phyloP scores from a whole-genome alignment of 2,797 vertebrate genomes.

The Poeciliopsis presidionis region DNA sequence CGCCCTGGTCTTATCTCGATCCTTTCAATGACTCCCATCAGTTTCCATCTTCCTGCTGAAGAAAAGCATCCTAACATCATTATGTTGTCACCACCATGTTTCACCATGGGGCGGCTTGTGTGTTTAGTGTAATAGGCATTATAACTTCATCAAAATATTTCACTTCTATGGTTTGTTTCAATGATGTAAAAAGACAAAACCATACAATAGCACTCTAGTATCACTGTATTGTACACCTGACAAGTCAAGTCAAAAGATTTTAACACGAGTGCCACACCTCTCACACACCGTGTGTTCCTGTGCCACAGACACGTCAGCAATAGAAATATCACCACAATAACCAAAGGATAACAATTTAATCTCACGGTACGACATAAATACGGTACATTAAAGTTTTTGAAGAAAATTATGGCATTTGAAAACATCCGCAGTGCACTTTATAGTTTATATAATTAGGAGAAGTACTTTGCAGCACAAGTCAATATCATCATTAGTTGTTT shows the following conservation, averaged over 20 bases:
- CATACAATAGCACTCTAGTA: background rate
- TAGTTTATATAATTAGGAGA: slow-evolving; percentile 40
- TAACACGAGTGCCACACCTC: background rate
- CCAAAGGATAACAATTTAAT: background rate
- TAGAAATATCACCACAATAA: background rate
- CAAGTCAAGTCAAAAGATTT: background rate
- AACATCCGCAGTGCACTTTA: background rate
- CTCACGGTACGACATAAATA: background rate
- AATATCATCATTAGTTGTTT: slow-evolving; percentile 49
- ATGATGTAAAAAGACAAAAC: background rate
- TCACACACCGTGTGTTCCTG: background rate
- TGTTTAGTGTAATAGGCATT: too few species aligned
- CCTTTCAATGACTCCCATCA: background rate
- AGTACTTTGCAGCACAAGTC: background rate
- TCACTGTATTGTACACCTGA: background rate
- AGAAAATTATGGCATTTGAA: background rate
- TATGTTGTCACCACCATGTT: background rate
- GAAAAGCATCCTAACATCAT: background rate
- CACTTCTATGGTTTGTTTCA: background rate
- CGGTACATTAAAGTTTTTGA: background rate
- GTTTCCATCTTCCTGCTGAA: background rate
- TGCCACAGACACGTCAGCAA: background rate
- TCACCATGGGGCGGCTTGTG: background rate
- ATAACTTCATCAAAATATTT: background rate
- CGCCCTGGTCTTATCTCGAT: background rate